These are phyloP conservation scores for Phalera bucephala DNA, from an alignment of 2,888 invertebrate genomes.

Conservation along the genomic window DNA sequence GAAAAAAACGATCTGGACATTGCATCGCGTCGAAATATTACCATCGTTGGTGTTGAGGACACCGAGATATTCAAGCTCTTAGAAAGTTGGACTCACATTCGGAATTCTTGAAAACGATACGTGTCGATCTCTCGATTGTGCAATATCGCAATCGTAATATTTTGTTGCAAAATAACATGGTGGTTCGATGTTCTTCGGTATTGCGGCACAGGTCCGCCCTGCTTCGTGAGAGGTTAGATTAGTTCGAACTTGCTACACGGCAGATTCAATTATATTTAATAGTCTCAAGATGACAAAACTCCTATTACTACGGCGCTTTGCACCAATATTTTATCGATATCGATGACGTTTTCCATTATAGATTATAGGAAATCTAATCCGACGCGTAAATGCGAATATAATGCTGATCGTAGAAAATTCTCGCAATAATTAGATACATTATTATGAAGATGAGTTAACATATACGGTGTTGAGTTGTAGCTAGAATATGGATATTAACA, in stretches of 20 bases:
- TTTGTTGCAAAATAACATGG: conserved; percentile 47
- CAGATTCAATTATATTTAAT: conserved; percentile 67
- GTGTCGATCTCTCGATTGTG: conserved; percentile 30
- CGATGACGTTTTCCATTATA: conserved; percentile 40
- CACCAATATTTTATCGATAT: conserved; percentile 38
- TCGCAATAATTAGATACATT: not conserved
- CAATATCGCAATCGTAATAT: conserved; percentile 46
- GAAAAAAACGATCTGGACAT: conserved; percentile 25
- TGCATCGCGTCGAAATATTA: conserved; percentile 20
- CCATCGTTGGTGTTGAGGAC: conserved; percentile 22
- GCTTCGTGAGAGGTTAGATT: conserved; percentile 64
- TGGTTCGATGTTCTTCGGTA: conserved; percentile 40
- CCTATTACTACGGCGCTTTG: conserved; percentile 34
- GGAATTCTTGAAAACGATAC: conserved; percentile 24
- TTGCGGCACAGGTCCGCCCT: conserved; percentile 54
- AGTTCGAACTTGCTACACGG: conserved; percentile 51
- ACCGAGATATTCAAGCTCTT: conserved; percentile 20
- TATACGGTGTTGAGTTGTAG: too few species aligned
- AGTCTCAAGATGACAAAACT: conserved; percentile 60
- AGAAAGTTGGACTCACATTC: conserved; percentile 25
- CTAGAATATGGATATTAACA: too few species aligned
- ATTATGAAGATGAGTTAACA: too few species aligned
- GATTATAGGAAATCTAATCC: conserved; percentile 17
- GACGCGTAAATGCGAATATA: not conserved
- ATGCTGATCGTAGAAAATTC: not conserved